Base-by-base conservation (phyloP, 2,113 vertebrate genomes). In the Nesospiza acunhae region DNA sequence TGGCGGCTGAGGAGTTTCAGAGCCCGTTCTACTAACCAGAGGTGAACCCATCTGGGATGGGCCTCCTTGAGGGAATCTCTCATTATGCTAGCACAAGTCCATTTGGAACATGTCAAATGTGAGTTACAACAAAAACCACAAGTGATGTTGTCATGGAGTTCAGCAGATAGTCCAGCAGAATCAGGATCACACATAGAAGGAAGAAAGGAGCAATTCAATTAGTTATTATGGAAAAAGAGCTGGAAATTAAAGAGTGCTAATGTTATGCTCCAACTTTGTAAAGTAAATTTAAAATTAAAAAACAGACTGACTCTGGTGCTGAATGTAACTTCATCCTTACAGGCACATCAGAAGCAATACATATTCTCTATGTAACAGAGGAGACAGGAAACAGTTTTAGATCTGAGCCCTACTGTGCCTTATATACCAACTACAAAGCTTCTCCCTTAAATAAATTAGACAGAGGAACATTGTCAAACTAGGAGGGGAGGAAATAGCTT, bases 201-300 rank as follows among this genome's bases (percentile, higher is more conserved):
- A 98, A 99, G 98, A 99, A 98, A 99, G 98, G 98, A 98, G 99
- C 98, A 98, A 98, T 97, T 98, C 96, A 95, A 98, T 99, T 99
- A 99, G 98, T 99, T 96, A 98, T 95, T 97, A 97, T 49, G 89
- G 89, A 92, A 98, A 89, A 97, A 95, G 92, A 98, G 94, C 95
- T 97, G 92, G 94, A 98, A 98, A 97, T 97, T 92, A 97, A 96
- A 97, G 93, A 94, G 82, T 92, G 81, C 96, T 98, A 98, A 96
- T 49, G 74, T 90, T 97, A 96, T 17, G 95, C 84, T 96, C 96
- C 96, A 95, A 96, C 84, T 96, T 97, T 81, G 88, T 55, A 39
- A 88, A 82, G 56, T 20, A 91, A 94, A 89, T 44, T 49, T 39
- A 64, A 78, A 91, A 77, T 46, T 81, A 39, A 67, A 69, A 90